Conservation (phyloP, 2,888 invertebrate genomes). For the Synanthedon formicaeformis region DNA sequence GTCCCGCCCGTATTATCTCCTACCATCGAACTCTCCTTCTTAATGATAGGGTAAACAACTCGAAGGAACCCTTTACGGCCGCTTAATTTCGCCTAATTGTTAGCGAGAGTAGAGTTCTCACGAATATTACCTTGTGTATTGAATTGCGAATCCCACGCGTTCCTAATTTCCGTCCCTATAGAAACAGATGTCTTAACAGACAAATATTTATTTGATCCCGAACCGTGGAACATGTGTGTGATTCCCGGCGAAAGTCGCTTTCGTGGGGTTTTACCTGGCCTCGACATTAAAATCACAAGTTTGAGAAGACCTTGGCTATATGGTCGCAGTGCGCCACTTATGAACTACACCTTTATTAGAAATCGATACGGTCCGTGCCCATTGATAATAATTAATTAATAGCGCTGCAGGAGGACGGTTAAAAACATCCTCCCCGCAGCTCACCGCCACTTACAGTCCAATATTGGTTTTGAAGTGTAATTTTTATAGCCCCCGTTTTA, state of each 20-base stretch:
- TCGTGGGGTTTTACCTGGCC: conserved; percentile 32
- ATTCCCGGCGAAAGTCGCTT: conserved; percentile 30
- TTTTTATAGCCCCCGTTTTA: conserved; percentile 62
- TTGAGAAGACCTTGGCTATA: conserved; percentile 15
- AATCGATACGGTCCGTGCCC: conserved; percentile 52
- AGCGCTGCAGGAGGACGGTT: conserved; percentile 26
- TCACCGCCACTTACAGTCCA: conserved; percentile 37
- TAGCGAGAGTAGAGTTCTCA: conserved; percentile 56
- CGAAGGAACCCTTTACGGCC: conserved; percentile 48
- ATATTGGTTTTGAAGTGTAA: conserved; percentile 53
- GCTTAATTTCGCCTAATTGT: conserved; percentile 63
- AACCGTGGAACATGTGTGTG: conserved; percentile 25
- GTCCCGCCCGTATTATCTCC: conserved; percentile 57
- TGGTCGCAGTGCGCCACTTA: conserved; percentile 47
- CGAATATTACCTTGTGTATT: conserved; percentile 57
- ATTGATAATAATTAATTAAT: conserved; percentile 63
- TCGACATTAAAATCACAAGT: conserved; percentile 18
- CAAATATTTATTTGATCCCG: conserved; percentile 37
- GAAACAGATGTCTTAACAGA: conserved; percentile 39
- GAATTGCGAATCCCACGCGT: conserved; percentile 59
- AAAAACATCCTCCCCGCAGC: conserved; percentile 32
- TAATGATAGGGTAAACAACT: conserved; percentile 63
- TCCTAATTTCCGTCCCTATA: conserved; percentile 42
- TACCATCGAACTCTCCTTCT: conserved; percentile 31
- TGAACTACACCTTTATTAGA: conserved; percentile 31